Evolutionary conservation across 2,113 vertebrate species (phyloP).

Genomic region (Pleuronectes platessa): DNA sequence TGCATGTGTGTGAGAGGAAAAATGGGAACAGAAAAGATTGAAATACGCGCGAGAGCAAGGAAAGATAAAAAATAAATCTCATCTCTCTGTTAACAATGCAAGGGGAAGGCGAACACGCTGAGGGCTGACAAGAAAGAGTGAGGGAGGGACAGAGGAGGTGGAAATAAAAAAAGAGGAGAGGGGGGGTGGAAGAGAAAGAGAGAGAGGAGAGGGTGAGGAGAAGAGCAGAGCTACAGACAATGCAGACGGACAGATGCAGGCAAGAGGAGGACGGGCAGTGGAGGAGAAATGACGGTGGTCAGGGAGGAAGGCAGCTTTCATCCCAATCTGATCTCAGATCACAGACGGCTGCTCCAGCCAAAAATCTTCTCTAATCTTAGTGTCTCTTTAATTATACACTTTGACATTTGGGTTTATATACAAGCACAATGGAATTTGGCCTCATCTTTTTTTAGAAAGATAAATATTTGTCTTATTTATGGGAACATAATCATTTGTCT

Average conservation of each 20-base stretch:
- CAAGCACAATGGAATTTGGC: no score
- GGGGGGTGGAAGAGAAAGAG: constrained; percentile 6
- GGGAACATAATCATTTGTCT: no score
- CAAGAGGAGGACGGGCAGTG: constrained; percentile 19
- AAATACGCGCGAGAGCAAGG: constrained; percentile 7
- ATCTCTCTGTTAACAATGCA: constrained; percentile 45
- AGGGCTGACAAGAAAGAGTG: constrained; percentile 32
- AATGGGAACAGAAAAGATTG: not conserved
- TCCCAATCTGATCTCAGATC: constrained; percentile 17
- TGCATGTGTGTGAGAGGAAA: constrained; percentile 5
- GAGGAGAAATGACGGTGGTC: constrained; percentile 34
- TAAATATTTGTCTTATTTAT: no score
- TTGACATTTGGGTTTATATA: no score
- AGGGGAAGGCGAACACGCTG: constrained; percentile 26
- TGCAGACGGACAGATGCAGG: constrained; percentile 26
- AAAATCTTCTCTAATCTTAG: no score
- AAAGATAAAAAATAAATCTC: not conserved
- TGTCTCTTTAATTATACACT: constrained; percentile 5
- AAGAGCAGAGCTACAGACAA: constrained; percentile 21
- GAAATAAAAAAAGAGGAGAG: constrained; percentile 8
- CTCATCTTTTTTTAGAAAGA: no score
- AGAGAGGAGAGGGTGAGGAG: constrained; percentile 13
- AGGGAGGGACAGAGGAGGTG: constrained; percentile 21
- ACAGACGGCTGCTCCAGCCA: constrained; percentile 16
- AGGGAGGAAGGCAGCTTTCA: constrained; percentile 24